These are phyloP conservation scores for Agonum fuliginosum DNA, from an alignment of 2,888 invertebrate genomes.

Conservation along the genomic window DNA sequence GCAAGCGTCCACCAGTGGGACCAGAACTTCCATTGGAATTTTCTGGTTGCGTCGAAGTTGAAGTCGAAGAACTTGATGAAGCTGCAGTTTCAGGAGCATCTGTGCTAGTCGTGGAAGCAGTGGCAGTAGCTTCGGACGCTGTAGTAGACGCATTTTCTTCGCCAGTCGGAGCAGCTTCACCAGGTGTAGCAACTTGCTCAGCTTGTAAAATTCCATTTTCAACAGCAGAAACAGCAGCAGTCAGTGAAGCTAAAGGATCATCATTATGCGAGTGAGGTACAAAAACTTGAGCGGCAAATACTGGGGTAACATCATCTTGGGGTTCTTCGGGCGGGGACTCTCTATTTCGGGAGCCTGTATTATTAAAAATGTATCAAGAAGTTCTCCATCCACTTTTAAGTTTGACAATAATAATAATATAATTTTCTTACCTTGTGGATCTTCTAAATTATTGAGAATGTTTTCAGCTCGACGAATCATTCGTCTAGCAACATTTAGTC, in stretches of 20 bases:
- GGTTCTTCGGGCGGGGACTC: constrained; percentile 67
- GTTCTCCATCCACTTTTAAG: no score
- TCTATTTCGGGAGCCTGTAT: constrained; percentile 2
- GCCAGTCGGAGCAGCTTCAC: constrained; percentile 20
- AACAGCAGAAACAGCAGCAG: constrained; percentile 57
- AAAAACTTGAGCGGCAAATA: constrained; percentile 72
- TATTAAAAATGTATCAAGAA: no score
- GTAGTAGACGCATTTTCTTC: constrained; percentile 38
- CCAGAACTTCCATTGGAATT: not conserved
- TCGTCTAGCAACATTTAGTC: constrained; percentile 73
- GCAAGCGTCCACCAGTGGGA: constrained; percentile 24
- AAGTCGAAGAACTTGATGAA: constrained; percentile 60
- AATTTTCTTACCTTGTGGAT: constrained; percentile 67
- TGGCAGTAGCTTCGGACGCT: constrained; percentile 31
- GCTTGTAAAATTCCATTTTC: constrained; percentile 62
- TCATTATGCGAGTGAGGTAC: constrained; percentile 65
- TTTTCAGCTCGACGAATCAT: constrained; percentile 74
- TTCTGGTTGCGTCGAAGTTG: not conserved
- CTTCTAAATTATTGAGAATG: constrained; percentile 72
- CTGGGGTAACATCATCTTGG: constrained; percentile 71
- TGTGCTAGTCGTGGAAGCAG: constrained; percentile 9
- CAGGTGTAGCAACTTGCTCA: constrained; percentile 66
- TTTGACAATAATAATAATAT: not conserved
- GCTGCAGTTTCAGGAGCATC: not conserved
- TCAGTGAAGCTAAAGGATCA: constrained; percentile 45